Evolutionary conservation across 2,888 invertebrate species (phyloP), one percentile per base, ranked within the genome.

Genomic region (Agriopis aurantiaria): DNA sequence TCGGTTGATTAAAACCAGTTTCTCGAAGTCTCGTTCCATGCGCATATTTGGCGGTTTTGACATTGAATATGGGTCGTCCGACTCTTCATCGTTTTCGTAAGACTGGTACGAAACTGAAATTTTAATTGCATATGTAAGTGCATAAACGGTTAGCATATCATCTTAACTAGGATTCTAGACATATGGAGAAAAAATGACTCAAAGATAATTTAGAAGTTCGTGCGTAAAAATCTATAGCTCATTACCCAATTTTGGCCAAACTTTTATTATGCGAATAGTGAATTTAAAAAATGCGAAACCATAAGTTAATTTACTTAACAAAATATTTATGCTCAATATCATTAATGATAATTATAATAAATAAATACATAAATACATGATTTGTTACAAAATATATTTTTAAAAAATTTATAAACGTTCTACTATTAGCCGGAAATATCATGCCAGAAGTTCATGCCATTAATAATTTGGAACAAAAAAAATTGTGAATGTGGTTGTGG

Each of bases 1-100:
- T 82, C 97, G 95, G 77, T 96, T 96, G 79, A 97, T 96, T 61
- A 96, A 91, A 1, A 97, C 95, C 9, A 95, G 90, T 73, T 95
- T 95, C 77, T 96, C 96, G 85, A 96, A 95, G 80, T 95, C 91
- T 78, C 96, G 88, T 80, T 96, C 95, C 78, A 94, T 84, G 74
- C 93, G 86, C 11, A 92, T 71, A 65, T 79, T 91, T 0, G 93
- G 86, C 2, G 94, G 91, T 83, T 88, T 87, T 71, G 90, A 93
- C 82, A 87, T 88, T 53, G 68, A 72, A 14, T 64, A 62, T 4
- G 82, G 80, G 46, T 93, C 93, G 68, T 92, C 91, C 0, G 86
- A 87, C 55, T 94, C 95, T 73, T 93, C 93, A 68, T 95, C 95
- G 75, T 95, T 95, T 58, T 94, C 91, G 84, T 95, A 94, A 78